These are phyloP conservation scores for Poeciliopsis turneri DNA, from an alignment of 2,797 vertebrate species.

Conservation along the genomic window DNA sequence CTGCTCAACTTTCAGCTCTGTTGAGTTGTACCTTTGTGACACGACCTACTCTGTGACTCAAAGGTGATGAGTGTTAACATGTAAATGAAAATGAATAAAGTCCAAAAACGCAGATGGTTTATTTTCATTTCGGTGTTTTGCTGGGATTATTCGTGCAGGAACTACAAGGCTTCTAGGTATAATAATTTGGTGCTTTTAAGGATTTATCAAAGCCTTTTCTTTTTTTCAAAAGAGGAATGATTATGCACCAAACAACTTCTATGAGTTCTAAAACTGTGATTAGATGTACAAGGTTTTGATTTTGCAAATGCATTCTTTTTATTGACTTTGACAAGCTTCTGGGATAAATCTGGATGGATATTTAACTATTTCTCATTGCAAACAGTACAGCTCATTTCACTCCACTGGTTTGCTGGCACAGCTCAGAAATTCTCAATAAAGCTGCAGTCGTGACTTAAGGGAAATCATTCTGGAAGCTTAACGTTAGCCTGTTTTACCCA, in stretches of 20 bases:
- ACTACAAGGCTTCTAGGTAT: background rate
- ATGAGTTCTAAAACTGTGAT: background rate
- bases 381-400: background rate
- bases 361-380: background rate
- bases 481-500: background rate
- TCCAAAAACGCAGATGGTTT: background rate
- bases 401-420: background rate
- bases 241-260: background rate
- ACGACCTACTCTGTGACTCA: background rate
- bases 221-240: background rate
- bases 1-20: constrained; percentile 31
- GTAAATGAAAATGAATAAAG: background rate
- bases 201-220: background rate
- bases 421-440: background rate
- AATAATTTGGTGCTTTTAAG: background rate
- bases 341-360: background rate
- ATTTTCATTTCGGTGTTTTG: background rate
- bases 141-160: background rate
- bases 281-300: background rate
- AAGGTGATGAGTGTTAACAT: background rate
- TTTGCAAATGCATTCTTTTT: background rate
- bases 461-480: background rate
- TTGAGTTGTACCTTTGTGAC: constrained; percentile 20
- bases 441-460: background rate
- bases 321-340: background rate